A percentile compares a stretch with the other conserved stretches of the same genome.
Evolutionary conservation across 2,888 invertebrate species (phyloP).

Genomic region (Agrypnus murinus): DNA sequence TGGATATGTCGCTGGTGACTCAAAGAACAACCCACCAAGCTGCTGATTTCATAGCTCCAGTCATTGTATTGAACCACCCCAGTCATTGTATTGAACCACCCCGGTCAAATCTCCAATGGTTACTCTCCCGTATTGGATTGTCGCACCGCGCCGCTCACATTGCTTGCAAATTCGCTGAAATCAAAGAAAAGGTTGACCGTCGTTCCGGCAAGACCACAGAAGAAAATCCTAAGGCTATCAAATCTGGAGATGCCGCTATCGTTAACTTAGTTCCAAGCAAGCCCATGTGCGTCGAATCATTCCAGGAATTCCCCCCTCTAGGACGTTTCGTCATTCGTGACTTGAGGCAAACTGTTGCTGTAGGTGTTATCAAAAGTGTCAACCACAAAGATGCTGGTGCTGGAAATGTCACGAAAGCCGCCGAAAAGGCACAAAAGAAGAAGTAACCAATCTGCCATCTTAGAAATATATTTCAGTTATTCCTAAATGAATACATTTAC

Average conservation of each 20-base stretch:
- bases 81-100: constrained; percentile 99
- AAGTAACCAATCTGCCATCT: constrained; percentile 79
- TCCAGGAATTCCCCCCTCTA: too few relatives aligned
- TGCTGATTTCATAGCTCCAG: constrained; percentile 95
- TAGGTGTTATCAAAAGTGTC: constrained; percentile 97
- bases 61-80: too few relatives aligned
- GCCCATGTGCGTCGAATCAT: too few relatives aligned
- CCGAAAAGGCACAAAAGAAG: constrained; percentile 98
- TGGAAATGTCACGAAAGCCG: constrained; percentile 99
- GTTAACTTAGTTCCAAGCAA: constrained; percentile 96
- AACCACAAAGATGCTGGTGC: constrained; percentile 91
- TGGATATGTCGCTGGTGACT: constrained; percentile 99
- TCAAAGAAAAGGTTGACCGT: too few relatives aligned
- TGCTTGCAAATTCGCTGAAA: too few relatives aligned
- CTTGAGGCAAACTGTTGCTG: constrained; percentile 99
- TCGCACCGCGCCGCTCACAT: constrained; percentile 99
- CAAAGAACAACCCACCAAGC: constrained; percentile 97
- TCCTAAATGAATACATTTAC: constrained; percentile 42
- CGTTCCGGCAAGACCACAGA: too few relatives aligned
- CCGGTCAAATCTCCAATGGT: constrained; percentile 98
- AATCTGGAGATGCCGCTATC: too few relatives aligned
- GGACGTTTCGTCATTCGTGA: constrained; percentile 99
- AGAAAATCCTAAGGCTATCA: too few relatives aligned
- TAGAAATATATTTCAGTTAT: constrained; percentile 49
- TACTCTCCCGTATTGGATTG: constrained; percentile 99